Evolutionary conservation across 1,140 invertebrate genomes (phyloP).

Genomic region (Zophobas atratus): DNA sequence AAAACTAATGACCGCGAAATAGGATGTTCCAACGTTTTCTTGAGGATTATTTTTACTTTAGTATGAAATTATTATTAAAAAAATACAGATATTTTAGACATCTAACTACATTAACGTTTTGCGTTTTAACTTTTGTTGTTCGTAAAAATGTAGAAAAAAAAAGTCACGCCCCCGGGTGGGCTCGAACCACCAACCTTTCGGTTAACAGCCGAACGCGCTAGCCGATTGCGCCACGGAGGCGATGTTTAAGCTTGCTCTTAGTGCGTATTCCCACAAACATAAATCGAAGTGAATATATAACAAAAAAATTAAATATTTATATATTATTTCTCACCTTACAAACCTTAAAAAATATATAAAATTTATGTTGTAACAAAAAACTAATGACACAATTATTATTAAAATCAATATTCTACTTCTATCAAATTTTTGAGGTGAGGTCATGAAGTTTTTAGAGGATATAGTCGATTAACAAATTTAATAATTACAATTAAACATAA

Average conservation of each 20-base stretch:
- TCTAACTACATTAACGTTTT: too few relatives aligned
- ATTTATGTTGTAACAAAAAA: neutral
- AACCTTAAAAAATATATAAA: neutral
- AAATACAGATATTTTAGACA: too few relatives aligned
- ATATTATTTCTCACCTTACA: neutral
- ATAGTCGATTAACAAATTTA: too few relatives aligned
- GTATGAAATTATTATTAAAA: too few relatives aligned
- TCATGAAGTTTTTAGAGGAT: too few relatives aligned
- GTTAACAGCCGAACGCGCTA: constrained; percentile 86
- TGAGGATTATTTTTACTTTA: too few relatives aligned
- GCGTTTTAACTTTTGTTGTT: neutral
- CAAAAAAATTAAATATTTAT: neutral
- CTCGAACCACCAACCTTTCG: constrained; percentile 84
- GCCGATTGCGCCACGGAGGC: constrained; percentile 79
- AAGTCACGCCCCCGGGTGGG: constrained; percentile 75
- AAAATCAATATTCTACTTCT: too few relatives aligned
- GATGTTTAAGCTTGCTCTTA: neutral
- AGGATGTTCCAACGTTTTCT: too few relatives aligned
- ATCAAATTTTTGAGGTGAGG: too few relatives aligned
- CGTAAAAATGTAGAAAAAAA: neutral
- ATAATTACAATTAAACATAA: too few relatives aligned
- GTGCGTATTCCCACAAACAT: neutral
- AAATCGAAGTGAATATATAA: neutral
- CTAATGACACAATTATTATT: too few relatives aligned
- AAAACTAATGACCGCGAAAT: too few relatives aligned